Base-by-base conservation (phyloP, 1,140 invertebrate species). In the Anastatus disparis region DNA sequence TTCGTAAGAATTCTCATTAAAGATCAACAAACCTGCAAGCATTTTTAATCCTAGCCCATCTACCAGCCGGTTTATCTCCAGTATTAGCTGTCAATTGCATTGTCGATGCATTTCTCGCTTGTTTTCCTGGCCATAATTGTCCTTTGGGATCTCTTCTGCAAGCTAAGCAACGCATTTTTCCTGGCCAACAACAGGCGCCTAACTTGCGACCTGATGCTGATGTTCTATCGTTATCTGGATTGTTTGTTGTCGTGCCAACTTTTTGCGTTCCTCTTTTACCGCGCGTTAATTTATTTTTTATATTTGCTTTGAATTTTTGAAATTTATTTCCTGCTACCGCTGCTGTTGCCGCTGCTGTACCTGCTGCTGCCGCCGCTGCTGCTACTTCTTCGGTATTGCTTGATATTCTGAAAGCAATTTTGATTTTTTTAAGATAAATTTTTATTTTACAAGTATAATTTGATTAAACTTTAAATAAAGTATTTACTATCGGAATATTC, bases 81-180 rank as follows among this genome's bases (percentile, higher is more conserved):
- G 27, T 1, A n/a, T 29, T 46, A 6, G 26, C 42, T 13, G 59
- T 74, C 24, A 74, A 27, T 13, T 58, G 72, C 10, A 72, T 24
- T 9, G 42, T 62, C 13, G 71, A 67, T 46, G 74, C 29, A 42
- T 70, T 70, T 53, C 59, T 69, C 4, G 68, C 40, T 17, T 62
- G 35, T 17, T 78, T 73, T 42, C 78, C 78, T 4, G 82, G 74
- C 83, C 84, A 83, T 1, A 77, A 48, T 6, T 79, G 64, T 7
- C 75, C 77, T 69, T 84, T 85, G 22, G 78, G 77, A 24, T 81
- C 78, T 38, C 80, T 78, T 10, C 79, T 79, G 46, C 81, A 83
- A 0, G 83, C 82, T 0, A 84, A 52, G 15, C 84, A 85, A 67
- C 79, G 79, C 84, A 84, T 84, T 42, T 76, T 73, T 0, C 79